phyloP scores from a whole-genome alignment of 2,888 invertebrate genomes.

The Cheilosia scutellata region DNA sequence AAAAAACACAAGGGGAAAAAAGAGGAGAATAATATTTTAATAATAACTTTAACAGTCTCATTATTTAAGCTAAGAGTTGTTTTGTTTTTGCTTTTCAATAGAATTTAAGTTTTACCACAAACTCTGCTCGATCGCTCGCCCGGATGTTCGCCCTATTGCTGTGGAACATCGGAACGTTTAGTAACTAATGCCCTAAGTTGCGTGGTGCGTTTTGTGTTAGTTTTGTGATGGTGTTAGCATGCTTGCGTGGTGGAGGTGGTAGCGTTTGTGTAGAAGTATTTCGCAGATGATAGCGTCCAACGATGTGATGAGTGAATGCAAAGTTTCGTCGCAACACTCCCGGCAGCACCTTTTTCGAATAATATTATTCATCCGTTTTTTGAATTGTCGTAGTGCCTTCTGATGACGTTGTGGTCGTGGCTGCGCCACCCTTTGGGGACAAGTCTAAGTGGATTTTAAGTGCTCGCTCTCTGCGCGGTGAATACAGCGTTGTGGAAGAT shows the following conservation, averaged over 20 bases:
- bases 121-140: constrained; percentile 70
- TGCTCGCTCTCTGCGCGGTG: constrained; percentile 88
- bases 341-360: constrained; percentile 49
- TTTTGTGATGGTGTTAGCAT: constrained; percentile 61
- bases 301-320: constrained; percentile 59
- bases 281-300: constrained; percentile 60
- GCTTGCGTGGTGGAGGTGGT: constrained; percentile 57
- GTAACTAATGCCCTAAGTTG: constrained; percentile 74
- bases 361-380: constrained; percentile 58
- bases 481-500: constrained; percentile 84
- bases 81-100: constrained; percentile 52
- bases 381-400: constrained; percentile 32
- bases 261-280: constrained; percentile 41
- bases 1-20: constrained; percentile 33
- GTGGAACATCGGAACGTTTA: constrained; percentile 62
- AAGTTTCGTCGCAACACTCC: constrained; percentile 58
- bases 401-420: constrained; percentile 17
- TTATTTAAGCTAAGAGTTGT: constrained; percentile 76
- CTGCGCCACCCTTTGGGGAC: constrained; percentile 78
- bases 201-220: constrained; percentile 71
- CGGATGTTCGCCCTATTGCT: constrained; percentile 32
- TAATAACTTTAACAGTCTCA: constrained; percentile 77
- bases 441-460: constrained; percentile 89
- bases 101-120: constrained; percentile 66
- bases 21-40: constrained; percentile 66